These are phyloP conservation scores for Drosophila kanekoi DNA, from an alignment of 2,888 invertebrate genomes.

Conservation along the genomic window DNA sequence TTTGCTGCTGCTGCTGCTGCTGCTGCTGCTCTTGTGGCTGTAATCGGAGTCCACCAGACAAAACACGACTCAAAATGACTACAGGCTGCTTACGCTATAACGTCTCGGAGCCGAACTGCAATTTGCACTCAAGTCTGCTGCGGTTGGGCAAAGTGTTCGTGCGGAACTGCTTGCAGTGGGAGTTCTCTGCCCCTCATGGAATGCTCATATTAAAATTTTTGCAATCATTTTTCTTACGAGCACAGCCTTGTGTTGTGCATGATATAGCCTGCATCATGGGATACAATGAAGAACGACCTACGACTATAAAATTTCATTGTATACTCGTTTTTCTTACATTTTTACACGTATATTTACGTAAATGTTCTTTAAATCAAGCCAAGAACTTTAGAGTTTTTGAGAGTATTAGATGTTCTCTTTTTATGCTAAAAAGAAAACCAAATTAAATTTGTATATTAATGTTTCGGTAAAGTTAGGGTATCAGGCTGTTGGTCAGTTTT, in stretches of 20 bases:
- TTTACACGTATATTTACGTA: no score
- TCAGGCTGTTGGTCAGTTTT: neutral
- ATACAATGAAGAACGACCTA: neutral
- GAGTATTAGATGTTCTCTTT: no score
- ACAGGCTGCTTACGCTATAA: slow-evolving; percentile 60
- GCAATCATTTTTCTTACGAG: neutral
- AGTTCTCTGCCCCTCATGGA: slow-evolving; percentile 7
- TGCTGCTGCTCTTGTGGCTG: neutral
- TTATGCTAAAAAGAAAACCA: no score
- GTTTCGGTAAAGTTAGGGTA: neutral
- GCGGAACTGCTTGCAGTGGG: slow-evolving; percentile 33
- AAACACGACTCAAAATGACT: slow-evolving; percentile 40
- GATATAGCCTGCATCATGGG: neutral
- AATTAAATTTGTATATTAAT: neutral
- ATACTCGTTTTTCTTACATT: no score
- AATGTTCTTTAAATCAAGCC: no score
- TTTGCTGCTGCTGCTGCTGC: neutral
- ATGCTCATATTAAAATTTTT: slow-evolving; percentile 29
- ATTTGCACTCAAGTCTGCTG: slow-evolving; percentile 20
- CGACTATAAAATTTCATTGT: no score
- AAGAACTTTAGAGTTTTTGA: no score
- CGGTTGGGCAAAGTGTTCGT: slow-evolving; percentile 41
- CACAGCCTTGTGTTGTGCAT: slow-evolving; percentile 3
- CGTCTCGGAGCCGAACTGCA: slow-evolving; percentile 55
- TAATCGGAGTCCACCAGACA: slow-evolving; percentile 24